Evolutionary conservation across 2,888 invertebrate species (phyloP).

Genomic region (Drepanosiphum platanoidis): DNA sequence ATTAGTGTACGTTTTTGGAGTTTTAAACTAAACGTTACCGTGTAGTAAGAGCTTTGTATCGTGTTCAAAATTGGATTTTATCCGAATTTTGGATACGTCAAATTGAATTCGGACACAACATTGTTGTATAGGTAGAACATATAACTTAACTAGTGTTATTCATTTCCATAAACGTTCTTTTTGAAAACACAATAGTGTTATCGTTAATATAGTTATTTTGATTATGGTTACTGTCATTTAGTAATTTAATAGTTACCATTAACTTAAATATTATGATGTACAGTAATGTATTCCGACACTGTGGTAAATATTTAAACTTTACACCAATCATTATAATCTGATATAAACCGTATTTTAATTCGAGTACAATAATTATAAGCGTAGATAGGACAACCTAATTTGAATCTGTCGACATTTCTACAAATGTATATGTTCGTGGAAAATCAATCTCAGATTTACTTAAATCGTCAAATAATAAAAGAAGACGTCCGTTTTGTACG

Average conservation of each 20-base stretch:
- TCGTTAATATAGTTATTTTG: neutral
- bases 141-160: too few species aligned
- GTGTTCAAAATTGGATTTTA: neutral
- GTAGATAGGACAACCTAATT: too few species aligned
- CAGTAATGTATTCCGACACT: neutral
- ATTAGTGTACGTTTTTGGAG: neutral
- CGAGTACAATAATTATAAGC: neutral
- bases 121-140: neutral
- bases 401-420: too few species aligned
- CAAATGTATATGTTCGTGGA: neutral
- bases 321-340: neutral
- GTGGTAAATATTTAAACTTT: neutral
- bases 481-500: too few species aligned
- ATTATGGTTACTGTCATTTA: neutral
- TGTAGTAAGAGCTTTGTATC: neutral
- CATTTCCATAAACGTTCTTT: neutral
- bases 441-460: too few species aligned
- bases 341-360: neutral
- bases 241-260: slow-evolving; percentile 1
- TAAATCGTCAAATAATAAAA: too few species aligned
- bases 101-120: neutral
- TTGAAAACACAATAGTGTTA: neutral
- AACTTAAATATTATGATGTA: neutral
- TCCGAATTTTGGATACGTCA: neutral
- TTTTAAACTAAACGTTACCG: neutral